Percentiles rank a stretch among this genome's conserved stretches.
Conservation (phyloP, 2,113 vertebrate genomes). For the Mustela lutreola region DNA sequence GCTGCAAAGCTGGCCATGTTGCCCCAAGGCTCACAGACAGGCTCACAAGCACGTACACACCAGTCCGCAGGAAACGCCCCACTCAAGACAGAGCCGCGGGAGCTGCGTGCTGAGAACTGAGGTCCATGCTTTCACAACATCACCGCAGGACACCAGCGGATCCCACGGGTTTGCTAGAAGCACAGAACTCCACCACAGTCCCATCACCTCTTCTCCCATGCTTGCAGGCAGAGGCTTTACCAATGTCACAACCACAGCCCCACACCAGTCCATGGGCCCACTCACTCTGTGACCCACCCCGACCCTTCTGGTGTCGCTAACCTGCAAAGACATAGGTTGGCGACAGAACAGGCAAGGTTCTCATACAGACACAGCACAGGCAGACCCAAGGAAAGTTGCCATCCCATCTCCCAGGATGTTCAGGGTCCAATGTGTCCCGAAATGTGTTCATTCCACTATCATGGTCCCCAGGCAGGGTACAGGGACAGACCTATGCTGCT, state of each 20-base stretch:
- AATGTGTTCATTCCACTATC: not conserved
- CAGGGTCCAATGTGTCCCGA: accelerated
- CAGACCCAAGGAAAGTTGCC: accelerated
- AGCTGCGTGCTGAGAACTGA: not conserved
- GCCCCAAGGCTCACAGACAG: not conserved
- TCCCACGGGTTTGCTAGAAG: not conserved
- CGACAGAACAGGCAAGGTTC: not conserved
- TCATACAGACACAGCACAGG: not conserved
- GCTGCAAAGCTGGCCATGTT: not conserved
- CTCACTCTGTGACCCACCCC: not conserved
- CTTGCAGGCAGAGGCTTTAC: constrained; percentile 33
- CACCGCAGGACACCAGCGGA: not conserved
- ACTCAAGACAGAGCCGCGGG: not conserved
- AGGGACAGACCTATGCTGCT: not conserved
- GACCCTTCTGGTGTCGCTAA: not conserved
- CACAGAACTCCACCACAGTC: not conserved
- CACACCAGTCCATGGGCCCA: not conserved
- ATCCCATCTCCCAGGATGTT: not conserved
- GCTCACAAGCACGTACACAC: accelerated
- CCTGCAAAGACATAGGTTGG: not conserved
- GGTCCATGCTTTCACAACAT: constrained; percentile 45
- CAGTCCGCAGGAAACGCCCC: not conserved
- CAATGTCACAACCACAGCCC: not conserved
- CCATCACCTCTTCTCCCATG: not conserved
- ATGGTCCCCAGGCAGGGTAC: no score